A percentile compares a stretch with the other conserved stretches of the same genome.
phyloP scores from a whole-genome alignment of 2,888 invertebrate species.

The Drosophila kambysellisi region DNA sequence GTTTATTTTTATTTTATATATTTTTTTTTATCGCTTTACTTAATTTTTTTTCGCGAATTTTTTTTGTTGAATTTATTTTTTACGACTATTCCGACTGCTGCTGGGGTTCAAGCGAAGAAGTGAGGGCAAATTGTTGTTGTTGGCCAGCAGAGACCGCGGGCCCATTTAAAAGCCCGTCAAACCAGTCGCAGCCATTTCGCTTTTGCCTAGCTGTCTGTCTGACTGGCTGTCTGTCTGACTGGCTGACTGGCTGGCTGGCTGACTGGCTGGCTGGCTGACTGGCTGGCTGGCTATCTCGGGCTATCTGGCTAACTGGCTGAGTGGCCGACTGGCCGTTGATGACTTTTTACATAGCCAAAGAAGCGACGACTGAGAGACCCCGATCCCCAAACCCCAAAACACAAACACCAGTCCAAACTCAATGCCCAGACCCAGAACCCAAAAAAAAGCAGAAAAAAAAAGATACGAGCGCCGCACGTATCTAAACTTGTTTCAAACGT shows the following conservation, averaged over 20 bases:
- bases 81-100: constrained; percentile 60
- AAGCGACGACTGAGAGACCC: constrained; percentile 48
- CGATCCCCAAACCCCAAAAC: constrained; percentile 36
- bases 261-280: constrained; percentile 40
- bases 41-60: constrained; percentile 60
- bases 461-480: constrained; percentile 65
- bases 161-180: constrained; percentile 77
- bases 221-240: neutral
- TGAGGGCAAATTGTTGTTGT: constrained; percentile 54
- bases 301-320: constrained; percentile 52
- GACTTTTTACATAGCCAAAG: constrained; percentile 76
- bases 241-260: constrained; percentile 23
- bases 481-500: constrained; percentile 80
- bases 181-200: constrained; percentile 72
- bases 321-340: constrained; percentile 63
- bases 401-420: constrained; percentile 24
- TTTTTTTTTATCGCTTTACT: constrained; percentile 41
- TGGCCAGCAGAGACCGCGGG: constrained; percentile 55
- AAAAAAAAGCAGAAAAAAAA: constrained; percentile 8
- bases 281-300: constrained; percentile 39
- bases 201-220: constrained; percentile 63
- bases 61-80: constrained; percentile 19
- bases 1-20: constrained; percentile 21
- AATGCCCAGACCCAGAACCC: constrained; percentile 12
- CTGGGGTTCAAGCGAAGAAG: constrained; percentile 63